These are phyloP conservation scores for Cancer borealis DNA, from an alignment of 2,888 invertebrate genomes.

Conservation along the genomic window DNA sequence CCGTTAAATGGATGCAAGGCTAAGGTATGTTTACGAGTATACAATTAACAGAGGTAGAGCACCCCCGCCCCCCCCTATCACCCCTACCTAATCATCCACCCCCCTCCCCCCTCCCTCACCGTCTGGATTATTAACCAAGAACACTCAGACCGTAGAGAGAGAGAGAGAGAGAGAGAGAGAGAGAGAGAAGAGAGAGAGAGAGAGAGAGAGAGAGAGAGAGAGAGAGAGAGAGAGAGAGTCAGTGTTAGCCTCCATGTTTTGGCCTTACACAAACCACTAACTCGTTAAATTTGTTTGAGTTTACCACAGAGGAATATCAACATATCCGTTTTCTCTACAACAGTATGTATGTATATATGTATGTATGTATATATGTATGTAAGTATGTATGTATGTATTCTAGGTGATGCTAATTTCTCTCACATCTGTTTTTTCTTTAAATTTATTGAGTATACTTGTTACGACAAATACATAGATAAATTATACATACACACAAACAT, in stretches of 20 bases:
- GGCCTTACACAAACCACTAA: not conserved
- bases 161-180: constrained; percentile 35
- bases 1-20: not conserved
- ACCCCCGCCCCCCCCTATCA: not conserved
- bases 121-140: no score
- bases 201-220: constrained; percentile 32
- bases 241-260: not conserved
- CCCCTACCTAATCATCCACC: no score
- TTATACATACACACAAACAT: constrained; percentile 4
- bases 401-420: not conserved
- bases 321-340: not conserved
- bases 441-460: not conserved
- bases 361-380: not conserved
- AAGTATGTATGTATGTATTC: not conserved
- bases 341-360: not conserved
- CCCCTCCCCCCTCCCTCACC: not conserved
- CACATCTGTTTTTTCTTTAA: no score
- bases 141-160: not conserved
- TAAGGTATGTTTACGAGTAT: not conserved
- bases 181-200: constrained; percentile 32
- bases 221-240: not conserved
- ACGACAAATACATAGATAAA: not conserved
- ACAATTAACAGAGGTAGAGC: not conserved
- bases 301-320: not conserved
- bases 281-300: constrained; percentile 6